A percentile compares a stretch with the other conserved stretches of the same genome.
Evolutionary conservation across 2,888 invertebrate genomes (phyloP).

Genomic region (Epsilonema sp.): DNA sequence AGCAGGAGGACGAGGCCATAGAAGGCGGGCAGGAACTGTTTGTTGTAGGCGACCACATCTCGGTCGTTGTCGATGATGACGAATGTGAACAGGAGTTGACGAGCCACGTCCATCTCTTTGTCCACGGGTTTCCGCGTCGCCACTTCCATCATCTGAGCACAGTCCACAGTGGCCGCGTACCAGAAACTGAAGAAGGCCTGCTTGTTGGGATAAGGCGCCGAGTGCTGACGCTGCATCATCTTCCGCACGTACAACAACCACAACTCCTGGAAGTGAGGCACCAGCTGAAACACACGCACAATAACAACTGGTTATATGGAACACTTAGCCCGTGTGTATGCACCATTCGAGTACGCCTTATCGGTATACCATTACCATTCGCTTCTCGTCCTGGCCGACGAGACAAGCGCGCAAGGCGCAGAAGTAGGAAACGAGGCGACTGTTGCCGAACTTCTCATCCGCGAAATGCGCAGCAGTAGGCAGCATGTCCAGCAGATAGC

Average conservation of each 20-base stretch:
- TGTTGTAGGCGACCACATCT: slow-evolving; percentile 77
- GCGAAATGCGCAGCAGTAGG: neutral
- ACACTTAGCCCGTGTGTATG: too few relatives aligned
- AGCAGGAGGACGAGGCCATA: slow-evolving; percentile 70
- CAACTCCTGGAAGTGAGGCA: neutral
- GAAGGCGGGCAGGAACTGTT: slow-evolving; percentile 68
- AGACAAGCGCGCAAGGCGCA: neutral
- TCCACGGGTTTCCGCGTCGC: too few relatives aligned
- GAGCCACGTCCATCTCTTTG: too few relatives aligned
- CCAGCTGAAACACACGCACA: neutral
- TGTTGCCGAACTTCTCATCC: neutral
- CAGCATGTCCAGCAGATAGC: neutral
- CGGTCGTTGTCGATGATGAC: too few relatives aligned
- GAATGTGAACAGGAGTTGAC: too few relatives aligned
- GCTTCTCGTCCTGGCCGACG: neutral
- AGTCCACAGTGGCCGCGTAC: slow-evolving; percentile 77
- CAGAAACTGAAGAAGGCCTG: slow-evolving; percentile 63
- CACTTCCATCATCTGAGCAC: slow-evolving; percentile 37
- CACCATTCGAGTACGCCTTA: too few relatives aligned
- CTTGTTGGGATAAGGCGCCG: neutral
- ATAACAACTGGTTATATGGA: too few relatives aligned
- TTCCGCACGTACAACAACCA: neutral
- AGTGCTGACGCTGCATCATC: neutral
- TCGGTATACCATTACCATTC: too few relatives aligned
- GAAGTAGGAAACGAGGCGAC: neutral